These are phyloP conservation scores for Hoplodrina ambigua DNA, from an alignment of 2,888 invertebrate species.

Conservation along the genomic window DNA sequence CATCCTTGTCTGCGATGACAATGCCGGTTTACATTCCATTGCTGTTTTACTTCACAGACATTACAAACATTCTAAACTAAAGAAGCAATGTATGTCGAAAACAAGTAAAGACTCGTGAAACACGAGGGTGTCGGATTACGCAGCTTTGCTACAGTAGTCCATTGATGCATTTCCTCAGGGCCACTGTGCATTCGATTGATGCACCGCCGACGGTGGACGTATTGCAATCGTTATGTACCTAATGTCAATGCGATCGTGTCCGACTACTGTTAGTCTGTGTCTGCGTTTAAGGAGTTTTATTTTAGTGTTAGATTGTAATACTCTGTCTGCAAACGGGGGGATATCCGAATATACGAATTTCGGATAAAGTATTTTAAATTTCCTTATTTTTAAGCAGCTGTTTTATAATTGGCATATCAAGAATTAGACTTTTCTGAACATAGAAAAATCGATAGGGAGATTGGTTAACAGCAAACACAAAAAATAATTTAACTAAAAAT, in stretches of 20 bases:
- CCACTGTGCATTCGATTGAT: conserved; percentile 86
- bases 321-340: conserved; percentile 29
- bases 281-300: conserved; percentile 80
- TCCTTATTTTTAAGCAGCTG: no score
- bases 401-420: no score
- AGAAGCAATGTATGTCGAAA: conserved; percentile 25
- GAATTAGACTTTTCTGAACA: neutral
- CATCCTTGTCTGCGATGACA: conserved; percentile 1
- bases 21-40: conserved; percentile 10
- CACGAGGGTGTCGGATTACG: conserved; percentile 43
- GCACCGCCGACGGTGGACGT: conserved; percentile 81
- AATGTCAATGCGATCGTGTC: conserved; percentile 85
- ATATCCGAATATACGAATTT: conserved; percentile 23
- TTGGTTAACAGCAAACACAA: no score
- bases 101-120: neutral
- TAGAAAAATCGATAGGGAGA: neutral
- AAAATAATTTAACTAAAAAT: no score
- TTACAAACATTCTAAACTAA: conserved; percentile 9
- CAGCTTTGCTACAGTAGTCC: conserved; percentile 67
- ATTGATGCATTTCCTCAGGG: conserved; percentile 85
- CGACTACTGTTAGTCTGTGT: conserved; percentile 81
- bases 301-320: conserved; percentile 64
- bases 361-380: neutral
- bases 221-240: conserved; percentile 88
- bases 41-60: neutral